Conservation (phyloP, 2,888 invertebrate species). For the Brenthis hecate region DNA sequence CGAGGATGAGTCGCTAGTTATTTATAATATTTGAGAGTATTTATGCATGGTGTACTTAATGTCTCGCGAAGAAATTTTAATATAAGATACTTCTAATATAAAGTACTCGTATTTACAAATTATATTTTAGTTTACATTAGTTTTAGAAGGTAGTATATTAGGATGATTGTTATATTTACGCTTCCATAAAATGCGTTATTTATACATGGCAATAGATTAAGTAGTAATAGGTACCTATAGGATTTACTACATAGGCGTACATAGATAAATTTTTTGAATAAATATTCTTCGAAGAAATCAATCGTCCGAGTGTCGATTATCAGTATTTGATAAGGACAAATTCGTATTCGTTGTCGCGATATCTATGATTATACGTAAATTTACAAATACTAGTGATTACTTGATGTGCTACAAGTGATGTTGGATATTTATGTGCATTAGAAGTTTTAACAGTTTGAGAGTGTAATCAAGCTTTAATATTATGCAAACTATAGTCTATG, state of each 20-base stretch:
- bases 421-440: not conserved
- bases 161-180: too few relatives aligned
- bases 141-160: too few relatives aligned
- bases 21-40: too few relatives aligned
- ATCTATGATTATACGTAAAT: slow-evolving; percentile 44
- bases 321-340: slow-evolving; percentile 50
- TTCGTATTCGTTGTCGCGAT: slow-evolving; percentile 58
- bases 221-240: too few relatives aligned
- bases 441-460: not conserved
- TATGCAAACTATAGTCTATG: not conserved
- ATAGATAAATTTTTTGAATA: slow-evolving; percentile 7
- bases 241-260: not conserved
- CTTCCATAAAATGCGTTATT: too few relatives aligned
- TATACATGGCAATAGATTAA: too few relatives aligned
- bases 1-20: too few relatives aligned
- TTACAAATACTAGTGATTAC: slow-evolving; percentile 31
- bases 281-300: slow-evolving; percentile 49
- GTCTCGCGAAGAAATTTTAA: too few relatives aligned
- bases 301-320: slow-evolving; percentile 57
- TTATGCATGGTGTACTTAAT: too few relatives aligned
- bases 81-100: too few relatives aligned
- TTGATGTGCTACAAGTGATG: slow-evolving; percentile 10
- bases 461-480: slow-evolving; percentile 1
- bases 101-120: too few relatives aligned
- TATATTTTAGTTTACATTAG: too few relatives aligned